phyloP scores from a whole-genome alignment of 92 coral and sea anemone genomes.

The Epizoanthus rinbou region DNA sequence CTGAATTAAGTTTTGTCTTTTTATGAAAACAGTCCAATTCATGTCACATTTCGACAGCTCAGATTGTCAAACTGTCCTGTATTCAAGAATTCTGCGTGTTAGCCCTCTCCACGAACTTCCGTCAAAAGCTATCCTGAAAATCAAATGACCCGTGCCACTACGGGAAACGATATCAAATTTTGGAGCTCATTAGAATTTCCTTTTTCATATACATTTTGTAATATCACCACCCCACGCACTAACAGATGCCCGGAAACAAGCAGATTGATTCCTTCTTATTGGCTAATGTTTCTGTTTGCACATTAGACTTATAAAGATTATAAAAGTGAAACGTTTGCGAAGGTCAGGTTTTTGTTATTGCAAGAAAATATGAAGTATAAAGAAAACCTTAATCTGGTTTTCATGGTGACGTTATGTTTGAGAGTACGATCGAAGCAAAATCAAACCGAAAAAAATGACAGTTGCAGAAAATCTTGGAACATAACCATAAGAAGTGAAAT shows the following conservation, averaged over 20 bases:
- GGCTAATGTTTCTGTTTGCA: constrained; percentile 33
- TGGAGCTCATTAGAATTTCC: constrained; percentile 14
- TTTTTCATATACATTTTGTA: constrained; percentile 3
- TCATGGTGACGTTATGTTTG: too few relatives aligned
- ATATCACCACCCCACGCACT: constrained; percentile 1
- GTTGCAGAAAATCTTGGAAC: background rate
- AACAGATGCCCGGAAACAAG: constrained; percentile 43
- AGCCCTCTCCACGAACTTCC: background rate
- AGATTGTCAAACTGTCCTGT: background rate
- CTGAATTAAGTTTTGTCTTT: background rate
- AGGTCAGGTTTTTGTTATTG: background rate
- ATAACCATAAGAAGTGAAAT: background rate
- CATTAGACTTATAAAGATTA: constrained; percentile 7
- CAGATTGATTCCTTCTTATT: constrained; percentile 10
- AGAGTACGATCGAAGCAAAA: too few relatives aligned
- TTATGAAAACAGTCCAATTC: constrained; percentile 2
- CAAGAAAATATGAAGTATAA: background rate
- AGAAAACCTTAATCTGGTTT: background rate
- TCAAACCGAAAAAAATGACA: too few relatives aligned
- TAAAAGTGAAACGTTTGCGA: background rate
- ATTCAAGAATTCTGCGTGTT: too few relatives aligned
- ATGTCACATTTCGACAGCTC: background rate
- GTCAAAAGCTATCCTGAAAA: background rate
- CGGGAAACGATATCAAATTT: background rate
- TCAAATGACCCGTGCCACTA: background rate